These are phyloP conservation scores for Petrocephalus sullivani DNA, from an alignment of 2,797 vertebrate species.

Conservation along the genomic window DNA sequence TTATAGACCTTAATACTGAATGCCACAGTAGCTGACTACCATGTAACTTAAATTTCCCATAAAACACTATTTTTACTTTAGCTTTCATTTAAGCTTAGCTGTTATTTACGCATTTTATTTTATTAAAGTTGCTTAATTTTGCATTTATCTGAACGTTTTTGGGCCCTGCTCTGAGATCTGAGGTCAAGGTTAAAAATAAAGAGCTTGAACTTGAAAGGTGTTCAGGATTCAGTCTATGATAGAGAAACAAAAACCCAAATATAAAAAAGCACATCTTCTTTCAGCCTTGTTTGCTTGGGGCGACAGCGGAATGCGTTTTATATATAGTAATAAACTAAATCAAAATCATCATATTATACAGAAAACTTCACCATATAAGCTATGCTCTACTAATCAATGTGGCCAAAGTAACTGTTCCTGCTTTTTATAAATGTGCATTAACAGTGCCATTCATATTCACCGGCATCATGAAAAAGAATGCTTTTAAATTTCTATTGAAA, in stretches of 20 bases:
- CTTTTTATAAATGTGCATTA: background rate
- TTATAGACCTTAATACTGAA: no score
- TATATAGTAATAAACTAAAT: background rate
- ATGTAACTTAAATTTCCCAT: background rate
- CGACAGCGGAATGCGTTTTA: background rate
- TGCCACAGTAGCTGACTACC: background rate
- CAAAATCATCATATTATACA: background rate
- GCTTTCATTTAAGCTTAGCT: no score
- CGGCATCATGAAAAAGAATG: background rate
- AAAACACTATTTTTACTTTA: no score
- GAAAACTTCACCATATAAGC: background rate
- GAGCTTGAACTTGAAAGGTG: no score
- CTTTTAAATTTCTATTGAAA: background rate
- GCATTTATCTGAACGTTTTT: background rate
- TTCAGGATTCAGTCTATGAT: background rate
- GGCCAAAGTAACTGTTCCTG: background rate
- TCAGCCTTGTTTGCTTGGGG: background rate
- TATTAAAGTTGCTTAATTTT: background rate
- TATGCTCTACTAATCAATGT: background rate
- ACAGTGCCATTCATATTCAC: background rate
- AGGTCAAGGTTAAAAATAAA: background rate
- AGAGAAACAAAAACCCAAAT: background rate
- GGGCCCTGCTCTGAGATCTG: background rate
- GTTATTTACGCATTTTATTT: background rate
- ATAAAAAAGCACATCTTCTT: background rate